Conservation (phyloP, 1,140 invertebrate species). For the Brachionus koreanus region DNA sequence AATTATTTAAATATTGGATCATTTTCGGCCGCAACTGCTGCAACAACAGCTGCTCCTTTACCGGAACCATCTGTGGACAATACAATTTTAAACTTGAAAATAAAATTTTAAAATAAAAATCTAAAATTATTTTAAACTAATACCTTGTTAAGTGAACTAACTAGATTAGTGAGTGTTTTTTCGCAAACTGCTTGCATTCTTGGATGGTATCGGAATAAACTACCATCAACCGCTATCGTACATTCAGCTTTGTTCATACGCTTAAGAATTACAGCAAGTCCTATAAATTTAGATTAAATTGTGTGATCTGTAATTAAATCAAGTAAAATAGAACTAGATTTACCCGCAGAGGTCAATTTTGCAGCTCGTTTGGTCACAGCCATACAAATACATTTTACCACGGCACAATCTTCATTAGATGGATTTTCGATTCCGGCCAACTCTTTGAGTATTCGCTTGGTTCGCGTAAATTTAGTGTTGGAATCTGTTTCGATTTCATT, state of each 20-base stretch:
- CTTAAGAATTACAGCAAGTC: slow-evolving; percentile 69
- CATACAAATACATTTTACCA: slow-evolving; percentile 83
- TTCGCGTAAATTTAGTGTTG: slow-evolving; percentile 66
- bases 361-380: slow-evolving; percentile 84
- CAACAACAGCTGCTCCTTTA: slow-evolving; percentile 35
- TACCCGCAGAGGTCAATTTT: slow-evolving; percentile 81
- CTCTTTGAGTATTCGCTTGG: slow-evolving; percentile 78
- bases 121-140: neutral
- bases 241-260: slow-evolving; percentile 77
- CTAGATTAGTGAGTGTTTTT: slow-evolving; percentile 77
- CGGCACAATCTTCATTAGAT: slow-evolving; percentile 79
- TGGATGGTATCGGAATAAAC: slow-evolving; percentile 95
- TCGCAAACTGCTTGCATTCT: slow-evolving; percentile 93
- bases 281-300: slow-evolving; percentile 53
- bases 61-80: slow-evolving; percentile 41
- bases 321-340: neutral
- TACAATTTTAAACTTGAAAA: slow-evolving; percentile 33
- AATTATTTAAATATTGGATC: slow-evolving; percentile 37
- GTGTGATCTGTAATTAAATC: neutral
- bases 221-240: slow-evolving; percentile 95
- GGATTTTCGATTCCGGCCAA: slow-evolving; percentile 69
- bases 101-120: neutral
- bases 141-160: slow-evolving; percentile 51
- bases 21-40: slow-evolving; percentile 10
- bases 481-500: slow-evolving; percentile 47